Base-by-base conservation (phyloP, 2,888 invertebrate species). In the Scaptomyza flava region DNA sequence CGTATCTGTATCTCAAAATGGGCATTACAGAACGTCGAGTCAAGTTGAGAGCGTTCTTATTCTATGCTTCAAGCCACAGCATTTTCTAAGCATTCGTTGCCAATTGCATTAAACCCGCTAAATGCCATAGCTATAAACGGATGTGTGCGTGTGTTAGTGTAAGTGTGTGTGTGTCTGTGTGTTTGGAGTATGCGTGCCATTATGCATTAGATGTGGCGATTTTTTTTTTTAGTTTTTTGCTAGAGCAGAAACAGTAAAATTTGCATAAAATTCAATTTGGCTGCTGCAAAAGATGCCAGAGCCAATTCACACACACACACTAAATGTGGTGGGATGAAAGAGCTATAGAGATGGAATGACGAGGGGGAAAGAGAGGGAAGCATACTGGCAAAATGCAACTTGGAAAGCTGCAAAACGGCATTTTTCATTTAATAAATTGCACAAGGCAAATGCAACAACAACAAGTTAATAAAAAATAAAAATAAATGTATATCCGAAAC, bases 381-480 rank as follows among this genome's bases (percentile, higher is more conserved):
- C 34, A 61, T 20, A 36, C 52, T 54, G 68, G 68, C 68, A 84
- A 34, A 50, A 66, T 77, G 86, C 83, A 87, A 82, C 75, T 82
- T 82, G 89, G 89, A 84, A 89, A 89, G 89, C 89, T 84, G 89
- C 86, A 86, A 83, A 89, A 89, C 84, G 87, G 89, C 84, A 84
- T 84, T 84, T 89, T 84, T 86, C 83, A 87, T 88, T 84, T 84
- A 88, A 89, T 89, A 84, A 84, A 89, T 89, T 84, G 88, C 89
- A 84, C 82, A 87, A 82, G 82, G 86, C 87, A 60, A 70, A 68
- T 66, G 68, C 81, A 66, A 56, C 73, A 72, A 41, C 36, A 71
- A 11, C 57, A 53, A 70, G 59, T 67, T 61, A 72, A 63, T 64
- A 72, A 65, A 68, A 65, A 84, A 73, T 75, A 75, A 52, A 50